Base-by-base conservation (phyloP, 2,888 invertebrate genomes). In the Oegoconia quadripuncta region DNA sequence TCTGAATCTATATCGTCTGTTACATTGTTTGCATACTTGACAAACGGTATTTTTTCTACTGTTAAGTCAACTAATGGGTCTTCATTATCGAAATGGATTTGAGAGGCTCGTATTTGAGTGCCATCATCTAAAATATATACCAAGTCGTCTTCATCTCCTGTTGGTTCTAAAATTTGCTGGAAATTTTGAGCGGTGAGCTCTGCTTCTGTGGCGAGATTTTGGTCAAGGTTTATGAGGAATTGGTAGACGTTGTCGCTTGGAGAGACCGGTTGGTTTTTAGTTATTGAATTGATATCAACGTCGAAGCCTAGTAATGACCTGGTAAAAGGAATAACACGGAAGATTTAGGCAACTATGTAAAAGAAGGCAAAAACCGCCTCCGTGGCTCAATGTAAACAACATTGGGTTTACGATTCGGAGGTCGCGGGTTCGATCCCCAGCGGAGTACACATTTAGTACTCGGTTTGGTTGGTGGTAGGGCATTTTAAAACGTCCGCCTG, bases 41-140 rank as follows among this genome's bases (percentile, higher is more conserved):
- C 57, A 27, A 87, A 87, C 0, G 87, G 87, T 48, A 87, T 74
- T 41, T 72, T 71, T 34, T 83, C 84, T 0, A 73, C 63, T 8
- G 77, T 75, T 2, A 87, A 41, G 39, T 87, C 84, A 7, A 80
- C 55, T 6, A 64, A 59, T 0, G 77, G 71, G 23, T 87, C 87
- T 25, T 87, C 87, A 25, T 87, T 87, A 32, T 87, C 84, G 27
- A 87, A 87, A 39, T 87, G 84, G 57, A 87, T 87, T 53, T 86
- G 87, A 0, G 87, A 87, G 0, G 87, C 83, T 33, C 75, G 60
- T 1, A 87, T 86, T 50, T 87, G 82, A 2, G 87, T 87, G 0
- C 87, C 87, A 38, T 87, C 87, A 27, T 86, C 80, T 9, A 87
- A 45, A 0, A 86, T 70, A 32, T 86, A 87, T 0, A 80, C 69